Evolutionary conservation across 2,797 vertebrate species (phyloP).

Genomic region (Spheniscus humboldti): DNA sequence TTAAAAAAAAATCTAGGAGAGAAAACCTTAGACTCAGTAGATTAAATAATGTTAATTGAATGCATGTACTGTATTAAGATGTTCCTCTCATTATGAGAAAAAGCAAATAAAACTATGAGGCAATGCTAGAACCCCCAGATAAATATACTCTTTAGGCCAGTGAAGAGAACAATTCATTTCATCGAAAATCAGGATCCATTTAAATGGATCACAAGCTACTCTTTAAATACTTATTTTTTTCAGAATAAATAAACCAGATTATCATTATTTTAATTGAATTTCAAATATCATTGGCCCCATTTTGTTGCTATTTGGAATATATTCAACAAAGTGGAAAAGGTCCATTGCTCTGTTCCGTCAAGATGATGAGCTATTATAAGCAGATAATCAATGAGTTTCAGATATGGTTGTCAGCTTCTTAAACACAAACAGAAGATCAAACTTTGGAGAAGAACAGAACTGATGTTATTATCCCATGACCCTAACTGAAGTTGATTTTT

Average conservation of each 20-base stretch:
- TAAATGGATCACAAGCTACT: not conserved
- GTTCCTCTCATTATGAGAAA: not conserved
- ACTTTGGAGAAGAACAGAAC: not conserved
- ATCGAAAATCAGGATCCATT: not conserved
- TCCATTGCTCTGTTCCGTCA: not conserved
- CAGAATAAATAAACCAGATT: not conserved
- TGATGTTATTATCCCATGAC: not conserved
- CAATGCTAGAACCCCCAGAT: not conserved
- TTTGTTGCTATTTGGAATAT: not conserved
- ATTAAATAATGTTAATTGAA: not conserved
- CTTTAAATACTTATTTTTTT: not conserved
- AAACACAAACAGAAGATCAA: not conserved
- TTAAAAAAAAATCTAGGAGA: not conserved
- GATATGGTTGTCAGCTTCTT: not conserved
- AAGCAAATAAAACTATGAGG: not conserved
- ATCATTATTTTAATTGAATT: not conserved
- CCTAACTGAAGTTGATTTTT: not conserved
- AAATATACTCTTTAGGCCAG: not conserved
- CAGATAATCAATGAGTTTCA: constrained; percentile 21
- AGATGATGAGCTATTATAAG: not conserved
- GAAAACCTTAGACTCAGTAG: not conserved
- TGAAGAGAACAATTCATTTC: not conserved
- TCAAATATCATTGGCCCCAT: not conserved
- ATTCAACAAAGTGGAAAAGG: not conserved
- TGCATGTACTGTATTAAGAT: not conserved